Evolutionary conservation across 2,888 invertebrate species (phyloP), one percentile per base, ranked within the genome.

Genomic region (Plebejus anna): DNA sequence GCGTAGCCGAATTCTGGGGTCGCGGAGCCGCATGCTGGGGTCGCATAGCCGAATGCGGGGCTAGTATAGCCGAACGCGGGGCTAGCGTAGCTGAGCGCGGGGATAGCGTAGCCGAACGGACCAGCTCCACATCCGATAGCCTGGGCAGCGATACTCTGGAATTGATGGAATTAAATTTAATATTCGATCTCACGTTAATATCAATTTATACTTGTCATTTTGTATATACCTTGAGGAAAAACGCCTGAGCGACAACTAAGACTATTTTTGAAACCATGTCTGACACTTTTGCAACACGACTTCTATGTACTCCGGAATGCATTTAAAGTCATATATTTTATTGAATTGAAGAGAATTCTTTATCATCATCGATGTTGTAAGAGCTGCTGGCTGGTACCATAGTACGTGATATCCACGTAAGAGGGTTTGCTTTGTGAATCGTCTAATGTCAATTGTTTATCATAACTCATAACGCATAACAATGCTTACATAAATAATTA

Each of bases 351-450:
- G n/a, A 22, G n/a, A n/a, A 71, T 42, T 22, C 2, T 38, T 42
- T 71, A 71, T 71, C 71, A 42, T 42, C 22, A 9, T 70, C 16
- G 70, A 70, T 71, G 42, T 42, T 71, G 71, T 42, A 71, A 42
- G n/a, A 66, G 66, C 5, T 66, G 66, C 32, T 5, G 36, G 32
- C 32, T 66, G 32, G 32, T 66, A 22, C 22, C 22, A 22, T 22
- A 22, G 22, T 22, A 66, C 66, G 66, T 66, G 32, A 32, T 32
- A 66, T 36, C 4, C 0, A 13, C 66, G 22, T 28, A 28, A 22
- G 11, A 11, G 4, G 61, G 11, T 36, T 66, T 36, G 13, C 32
- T 66, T 66, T 66, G 66, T 66, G 66, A 59, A n/a, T 59, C n/a
- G 3, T 66, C 11, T 66, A 32, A 66, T 9, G 61, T 11, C 22